These are phyloP conservation scores for Glyptemys insculpta DNA, from an alignment of 2,797 vertebrate species.

Conservation along the genomic window DNA sequence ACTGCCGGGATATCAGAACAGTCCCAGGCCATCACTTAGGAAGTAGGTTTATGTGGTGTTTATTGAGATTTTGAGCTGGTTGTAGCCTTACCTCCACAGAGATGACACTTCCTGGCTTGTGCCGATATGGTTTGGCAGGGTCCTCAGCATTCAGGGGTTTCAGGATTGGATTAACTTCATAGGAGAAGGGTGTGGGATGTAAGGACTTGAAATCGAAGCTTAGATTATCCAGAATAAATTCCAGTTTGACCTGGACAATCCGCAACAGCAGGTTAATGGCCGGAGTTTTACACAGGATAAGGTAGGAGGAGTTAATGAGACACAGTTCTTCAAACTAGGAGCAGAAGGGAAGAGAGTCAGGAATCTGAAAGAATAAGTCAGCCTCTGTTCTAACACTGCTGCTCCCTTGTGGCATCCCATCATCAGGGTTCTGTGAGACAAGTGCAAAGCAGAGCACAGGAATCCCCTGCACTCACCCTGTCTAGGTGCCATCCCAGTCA, in stretches of 20 bases:
- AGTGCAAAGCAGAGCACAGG: neutral
- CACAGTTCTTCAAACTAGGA: conserved; percentile 90
- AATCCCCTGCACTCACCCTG: neutral
- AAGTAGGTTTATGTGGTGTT: too few species aligned
- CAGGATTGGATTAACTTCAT: conserved; percentile 90
- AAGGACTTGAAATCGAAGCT: conserved; percentile 89
- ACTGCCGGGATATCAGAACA: neutral
- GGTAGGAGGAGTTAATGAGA: conserved; percentile 89
- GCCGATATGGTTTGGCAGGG: conserved; percentile 88
- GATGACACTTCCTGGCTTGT: conserved; percentile 97
- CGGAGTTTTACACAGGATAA: conserved; percentile 92
- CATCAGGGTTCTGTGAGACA: neutral
- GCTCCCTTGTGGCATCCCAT: neutral
- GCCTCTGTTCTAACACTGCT: neutral
- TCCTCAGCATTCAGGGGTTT: conserved; percentile 89
- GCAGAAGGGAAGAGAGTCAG: conserved; percentile 7
- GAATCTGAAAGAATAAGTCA: neutral
- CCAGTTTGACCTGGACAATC: conserved; percentile 83
- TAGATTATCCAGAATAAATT: conserved; percentile 94
- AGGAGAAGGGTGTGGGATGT: conserved; percentile 87
- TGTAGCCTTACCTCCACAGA: conserved; percentile 91
- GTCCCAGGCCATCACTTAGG: neutral
- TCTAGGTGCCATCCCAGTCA: conserved; percentile 1
- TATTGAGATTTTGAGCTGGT: neutral
- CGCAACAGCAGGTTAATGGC: conserved; percentile 83